Conservation (phyloP, 2,797 vertebrate species). For the Eleutherodactylus coqui region DNA sequence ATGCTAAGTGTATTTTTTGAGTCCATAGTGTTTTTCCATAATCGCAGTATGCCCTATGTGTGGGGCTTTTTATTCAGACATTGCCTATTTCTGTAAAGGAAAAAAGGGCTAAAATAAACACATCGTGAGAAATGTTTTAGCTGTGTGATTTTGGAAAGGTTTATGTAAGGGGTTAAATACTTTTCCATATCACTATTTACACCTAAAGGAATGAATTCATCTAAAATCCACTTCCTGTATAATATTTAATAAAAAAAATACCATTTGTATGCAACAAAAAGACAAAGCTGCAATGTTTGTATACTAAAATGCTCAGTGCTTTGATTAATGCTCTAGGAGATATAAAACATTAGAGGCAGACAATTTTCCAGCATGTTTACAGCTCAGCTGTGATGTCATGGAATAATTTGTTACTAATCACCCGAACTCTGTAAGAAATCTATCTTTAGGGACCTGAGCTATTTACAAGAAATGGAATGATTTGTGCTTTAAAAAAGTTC, state of each 20-base stretch:
- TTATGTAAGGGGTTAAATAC: neutral
- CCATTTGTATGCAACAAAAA: neutral
- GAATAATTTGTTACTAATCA: conserved; percentile 44
- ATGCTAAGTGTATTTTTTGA: no score
- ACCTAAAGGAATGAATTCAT: neutral
- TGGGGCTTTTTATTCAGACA: no score
- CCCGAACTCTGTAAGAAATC: conserved; percentile 35
- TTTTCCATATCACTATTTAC: neutral
- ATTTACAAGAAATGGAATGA: conserved; percentile 42
- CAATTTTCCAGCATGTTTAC: conserved; percentile 40
- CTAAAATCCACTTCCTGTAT: neutral
- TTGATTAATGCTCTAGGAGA: conserved; percentile 26
- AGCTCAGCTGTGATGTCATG: conserved; percentile 33
- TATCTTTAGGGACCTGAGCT: conserved; percentile 34
- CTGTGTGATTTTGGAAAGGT: neutral
- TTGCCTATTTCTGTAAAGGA: no score
- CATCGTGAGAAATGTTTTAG: no score
- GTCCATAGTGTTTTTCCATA: no score
- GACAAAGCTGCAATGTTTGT: neutral
- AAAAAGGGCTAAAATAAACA: no score
- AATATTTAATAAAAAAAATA: neutral
- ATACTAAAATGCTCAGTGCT: neutral
- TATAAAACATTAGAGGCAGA: conserved; percentile 45
- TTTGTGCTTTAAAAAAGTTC: conserved; percentile 13
- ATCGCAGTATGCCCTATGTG: no score